Percentiles rank a stretch among this genome's conserved stretches.
These are phyloP conservation scores for Arenaria interpres DNA, from an alignment of 2,113 vertebrate species.

Conservation along the genomic window DNA sequence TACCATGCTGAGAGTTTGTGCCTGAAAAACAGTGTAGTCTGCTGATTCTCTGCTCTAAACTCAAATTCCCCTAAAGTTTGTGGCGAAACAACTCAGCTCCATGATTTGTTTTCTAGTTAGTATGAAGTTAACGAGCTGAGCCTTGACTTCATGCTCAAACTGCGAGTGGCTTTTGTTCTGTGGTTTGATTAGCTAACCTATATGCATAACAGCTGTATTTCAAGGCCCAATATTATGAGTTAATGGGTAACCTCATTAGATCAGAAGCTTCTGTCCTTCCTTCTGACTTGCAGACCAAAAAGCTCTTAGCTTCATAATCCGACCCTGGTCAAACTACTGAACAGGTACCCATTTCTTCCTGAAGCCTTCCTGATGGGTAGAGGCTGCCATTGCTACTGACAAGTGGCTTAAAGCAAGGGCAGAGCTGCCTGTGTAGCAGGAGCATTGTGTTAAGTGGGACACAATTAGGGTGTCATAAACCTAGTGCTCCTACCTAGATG, in stretches of 20 bases:
- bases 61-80: not conserved
- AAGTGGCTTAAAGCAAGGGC: not conserved
- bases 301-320: not conserved
- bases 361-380: not conserved
- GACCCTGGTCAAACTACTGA: not conserved
- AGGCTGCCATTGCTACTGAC: not conserved
- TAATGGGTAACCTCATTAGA: not conserved
- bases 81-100: not conserved
- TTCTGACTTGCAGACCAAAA: not conserved
- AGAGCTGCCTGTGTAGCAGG: not conserved
- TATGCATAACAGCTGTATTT: not conserved
- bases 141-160: not conserved
- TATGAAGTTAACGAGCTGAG: not conserved
- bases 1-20: not conserved
- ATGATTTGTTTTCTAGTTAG: not conserved
- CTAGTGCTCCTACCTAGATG: not conserved
- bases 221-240: not conserved
- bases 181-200: not conserved
- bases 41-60: not conserved
- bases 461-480: not conserved
- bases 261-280: not conserved
- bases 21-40: not conserved
- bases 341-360: not conserved
- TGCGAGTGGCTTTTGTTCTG: not conserved
- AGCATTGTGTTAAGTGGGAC: not conserved